Evolutionary conservation across 2,113 vertebrate genomes (phyloP), one percentile per base, ranked within the genome.

Genomic region (Australoheros scitulus): DNA sequence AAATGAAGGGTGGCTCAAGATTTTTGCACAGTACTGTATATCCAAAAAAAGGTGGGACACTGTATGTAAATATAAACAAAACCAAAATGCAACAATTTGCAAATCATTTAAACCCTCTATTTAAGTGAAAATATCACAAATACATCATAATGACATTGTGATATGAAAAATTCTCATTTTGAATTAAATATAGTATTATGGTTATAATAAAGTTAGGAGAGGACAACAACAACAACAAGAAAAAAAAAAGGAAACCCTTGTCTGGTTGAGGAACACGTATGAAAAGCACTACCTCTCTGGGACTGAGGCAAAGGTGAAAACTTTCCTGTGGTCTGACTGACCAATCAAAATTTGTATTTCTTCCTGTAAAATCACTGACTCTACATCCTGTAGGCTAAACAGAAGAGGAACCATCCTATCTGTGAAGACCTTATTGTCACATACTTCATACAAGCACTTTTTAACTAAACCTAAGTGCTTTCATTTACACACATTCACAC

Each of bases 241-340:
- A n/a, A n/a, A 15, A 2, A 50, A 50, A 70, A 41, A 1, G 6
- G 41, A 70, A 50, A 70, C 41, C 64, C 18, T 9, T 70, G 41
- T 50, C 41, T 70, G 41, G 64, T 17, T 68, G 2, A 68, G 1
- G 64, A 47, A 47, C 3, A 14, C 1, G 14, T 24, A n/a, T 47
- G 8, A 47, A 47, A 68, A 47, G 14, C 41, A 22, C 0, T 1
- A 68, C 14, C 22, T 68, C 38, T 47, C 38, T 38, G 0, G n/a
- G 63, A 68, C 22, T 47, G 38, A 68, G 14, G 64, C 22, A 47
- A 47, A 47, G 64, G 64, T 14, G 14, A 26, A 47, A 47, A 7
- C 64, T 26, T 68, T 70, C 41, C 41, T 70, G 41, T 18, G 65
- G 65, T 50, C 43, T 50, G 43, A 24, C 24, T 24, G 24, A 70